phyloP scores from a whole-genome alignment of 2,797 vertebrate genomes.

The Pelodytes ibericus region DNA sequence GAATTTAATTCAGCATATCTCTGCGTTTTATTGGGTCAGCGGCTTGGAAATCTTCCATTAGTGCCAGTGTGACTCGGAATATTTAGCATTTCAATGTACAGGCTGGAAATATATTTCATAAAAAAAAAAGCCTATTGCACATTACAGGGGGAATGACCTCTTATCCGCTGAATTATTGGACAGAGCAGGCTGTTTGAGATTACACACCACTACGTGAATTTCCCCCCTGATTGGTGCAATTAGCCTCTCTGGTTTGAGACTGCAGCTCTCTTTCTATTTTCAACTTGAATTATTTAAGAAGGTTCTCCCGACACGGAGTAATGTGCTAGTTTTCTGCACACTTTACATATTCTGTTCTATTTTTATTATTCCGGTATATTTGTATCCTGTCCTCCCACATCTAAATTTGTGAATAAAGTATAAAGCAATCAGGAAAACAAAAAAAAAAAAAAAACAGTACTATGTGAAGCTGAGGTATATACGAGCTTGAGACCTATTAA shows the following conservation, averaged over 20 bases:
- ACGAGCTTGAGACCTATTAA: too few relatives aligned
- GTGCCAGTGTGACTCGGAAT: slow-evolving; percentile 26
- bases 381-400: too few relatives aligned
- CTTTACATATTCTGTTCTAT: background rate
- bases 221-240: slow-evolving; percentile 7
- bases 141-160: slow-evolving; percentile 1
- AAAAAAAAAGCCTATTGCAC: slow-evolving; percentile 11
- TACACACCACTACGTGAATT: slow-evolving; percentile 14
- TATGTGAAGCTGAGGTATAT: too few relatives aligned
- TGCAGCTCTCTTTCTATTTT: background rate
- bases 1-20: slow-evolving; percentile 51
- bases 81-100: slow-evolving; percentile 35
- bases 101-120: background rate
- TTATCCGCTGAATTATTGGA: background rate
- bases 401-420: too few relatives aligned
- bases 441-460: too few relatives aligned
- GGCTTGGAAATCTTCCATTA: slow-evolving; percentile 50
- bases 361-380: slow-evolving; percentile 12
- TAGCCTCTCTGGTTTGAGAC: slow-evolving; percentile 1
- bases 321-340: background rate
- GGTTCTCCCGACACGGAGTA: background rate
- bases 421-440: too few relatives aligned
- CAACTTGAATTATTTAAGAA: background rate
- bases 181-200: background rate
- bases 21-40: slow-evolving; percentile 46